A percentile compares a stretch with the other conserved stretches of the same genome.
These are phyloP conservation scores for Chrysopa pallens DNA, from an alignment of 1,140 invertebrate species.

Conservation along the genomic window DNA sequence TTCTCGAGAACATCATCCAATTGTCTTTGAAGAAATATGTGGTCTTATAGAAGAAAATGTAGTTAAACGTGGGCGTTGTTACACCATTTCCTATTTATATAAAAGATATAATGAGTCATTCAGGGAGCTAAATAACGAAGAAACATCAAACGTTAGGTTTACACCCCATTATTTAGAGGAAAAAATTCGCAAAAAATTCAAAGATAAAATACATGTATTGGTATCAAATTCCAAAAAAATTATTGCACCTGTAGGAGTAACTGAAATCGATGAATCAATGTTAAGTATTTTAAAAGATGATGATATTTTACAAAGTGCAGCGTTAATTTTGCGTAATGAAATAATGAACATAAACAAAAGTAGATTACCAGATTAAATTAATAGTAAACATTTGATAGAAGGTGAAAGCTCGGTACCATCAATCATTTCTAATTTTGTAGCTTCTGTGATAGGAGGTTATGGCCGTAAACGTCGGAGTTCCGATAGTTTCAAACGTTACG, in stretches of 20 bases:
- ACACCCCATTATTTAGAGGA: conserved; percentile 8
- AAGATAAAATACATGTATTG: conserved; percentile 7
- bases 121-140: too few relatives aligned
- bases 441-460: conserved; percentile 5
- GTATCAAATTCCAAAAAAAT: conserved; percentile 7
- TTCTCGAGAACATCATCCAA: too few relatives aligned
- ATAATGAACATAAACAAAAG: conserved; percentile 4
- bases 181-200: conserved; percentile 8
- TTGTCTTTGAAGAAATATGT: too few relatives aligned
- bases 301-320: conserved; percentile 8
- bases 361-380: conserved; percentile 10
- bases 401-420: conserved; percentile 7
- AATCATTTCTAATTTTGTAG: conserved; percentile 3
- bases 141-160: too few relatives aligned
- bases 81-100: too few relatives aligned
- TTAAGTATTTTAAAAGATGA: conserved; percentile 11
- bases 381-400: conserved; percentile 6
- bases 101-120: too few relatives aligned
- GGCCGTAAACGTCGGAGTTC: background rate
- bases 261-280: conserved; percentile 8
- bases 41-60: too few relatives aligned
- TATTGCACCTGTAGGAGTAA: conserved; percentile 8
- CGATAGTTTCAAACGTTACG: too few relatives aligned
- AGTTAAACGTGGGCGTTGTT: too few relatives aligned
- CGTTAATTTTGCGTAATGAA: conserved; percentile 7